Conservation (phyloP, 2,797 vertebrate species). For the Halcyon badia region DNA sequence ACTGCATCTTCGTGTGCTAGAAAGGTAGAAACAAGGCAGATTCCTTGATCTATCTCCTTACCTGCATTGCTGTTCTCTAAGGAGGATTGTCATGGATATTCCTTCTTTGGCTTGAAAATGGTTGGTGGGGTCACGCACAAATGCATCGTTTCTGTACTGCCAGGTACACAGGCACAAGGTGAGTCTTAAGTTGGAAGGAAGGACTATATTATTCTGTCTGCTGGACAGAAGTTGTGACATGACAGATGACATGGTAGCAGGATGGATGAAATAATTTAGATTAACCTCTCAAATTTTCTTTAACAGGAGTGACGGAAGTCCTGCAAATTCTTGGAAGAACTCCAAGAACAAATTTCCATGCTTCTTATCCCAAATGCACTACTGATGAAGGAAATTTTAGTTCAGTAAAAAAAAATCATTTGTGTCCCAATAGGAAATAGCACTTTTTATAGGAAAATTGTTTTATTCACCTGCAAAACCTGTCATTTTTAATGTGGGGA, state of each 20-base stretch:
- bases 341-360: constrained; percentile 47
- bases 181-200: neutral
- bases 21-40: neutral
- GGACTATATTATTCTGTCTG: neutral
- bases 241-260: neutral
- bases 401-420: constrained; percentile 42
- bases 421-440: constrained; percentile 22
- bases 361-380: neutral
- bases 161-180: neutral
- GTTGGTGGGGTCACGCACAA: neutral
- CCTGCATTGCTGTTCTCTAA: neutral
- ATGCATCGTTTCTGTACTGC: rapidly evolving
- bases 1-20: neutral
- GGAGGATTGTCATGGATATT: neutral
- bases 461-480: constrained; percentile 28
- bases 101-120: neutral
- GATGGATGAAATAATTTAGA: constrained; percentile 11
- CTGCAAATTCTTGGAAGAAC: constrained; percentile 36
- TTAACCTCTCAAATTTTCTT: constrained; percentile 14
- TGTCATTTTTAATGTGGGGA: constrained; percentile 38
- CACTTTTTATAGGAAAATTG: constrained; percentile 37
- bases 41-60: neutral
- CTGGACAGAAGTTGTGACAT: neutral
- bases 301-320: constrained; percentile 6
- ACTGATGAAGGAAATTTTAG: constrained; percentile 18